phyloP scores from a whole-genome alignment of 2,113 vertebrate species.

The Chlorocebus sabaeus region DNA sequence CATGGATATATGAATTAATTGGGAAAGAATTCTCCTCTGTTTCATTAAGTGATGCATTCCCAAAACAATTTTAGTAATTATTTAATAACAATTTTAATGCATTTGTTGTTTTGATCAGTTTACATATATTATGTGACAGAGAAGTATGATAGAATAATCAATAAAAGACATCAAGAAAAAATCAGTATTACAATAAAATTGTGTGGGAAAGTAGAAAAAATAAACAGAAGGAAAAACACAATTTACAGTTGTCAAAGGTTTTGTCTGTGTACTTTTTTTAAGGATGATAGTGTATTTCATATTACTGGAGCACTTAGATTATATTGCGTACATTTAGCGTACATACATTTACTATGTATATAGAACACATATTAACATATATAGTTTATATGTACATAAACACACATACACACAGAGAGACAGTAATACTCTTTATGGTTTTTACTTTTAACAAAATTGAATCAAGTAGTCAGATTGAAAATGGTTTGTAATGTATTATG shows the following conservation, averaged over 20 bases:
- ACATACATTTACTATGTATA: background rate
- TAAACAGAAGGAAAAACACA: background rate
- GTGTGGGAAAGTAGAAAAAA: background rate
- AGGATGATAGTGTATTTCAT: background rate
- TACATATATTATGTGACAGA: background rate
- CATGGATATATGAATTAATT: background rate
- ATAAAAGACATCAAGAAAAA: background rate
- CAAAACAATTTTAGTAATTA: background rate
- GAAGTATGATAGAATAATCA: background rate
- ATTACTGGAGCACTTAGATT: background rate
- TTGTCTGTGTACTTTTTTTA: background rate
- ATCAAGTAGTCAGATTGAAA: background rate
- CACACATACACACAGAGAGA: background rate
- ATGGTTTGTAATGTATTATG: background rate
- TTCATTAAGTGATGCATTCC: background rate
- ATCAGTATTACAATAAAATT: background rate
- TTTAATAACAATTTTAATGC: background rate
- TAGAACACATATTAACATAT: background rate
- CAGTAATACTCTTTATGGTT: background rate
- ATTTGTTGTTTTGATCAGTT: background rate
- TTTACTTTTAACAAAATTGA: constrained; percentile 1
- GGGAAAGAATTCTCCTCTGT: background rate
- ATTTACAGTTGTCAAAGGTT: background rate
- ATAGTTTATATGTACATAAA: background rate
- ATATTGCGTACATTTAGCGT: background rate